These are phyloP conservation scores for Eupsittula cactorum DNA, from an alignment of 2,113 vertebrate species.

Conservation along the genomic window DNA sequence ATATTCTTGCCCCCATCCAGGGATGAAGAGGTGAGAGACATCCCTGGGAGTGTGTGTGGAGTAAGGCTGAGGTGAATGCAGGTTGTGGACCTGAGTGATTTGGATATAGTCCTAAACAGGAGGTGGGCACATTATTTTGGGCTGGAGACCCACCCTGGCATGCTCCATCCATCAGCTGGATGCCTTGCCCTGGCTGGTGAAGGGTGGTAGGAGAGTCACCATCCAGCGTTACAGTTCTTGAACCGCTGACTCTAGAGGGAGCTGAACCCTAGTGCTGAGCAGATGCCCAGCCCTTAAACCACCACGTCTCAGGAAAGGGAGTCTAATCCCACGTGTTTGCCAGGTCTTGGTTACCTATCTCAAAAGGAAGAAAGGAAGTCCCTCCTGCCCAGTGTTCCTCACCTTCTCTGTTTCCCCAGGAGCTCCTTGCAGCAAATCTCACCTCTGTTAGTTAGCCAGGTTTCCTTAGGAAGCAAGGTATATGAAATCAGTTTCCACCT, in stretches of 20 bases:
- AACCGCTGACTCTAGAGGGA: conserved; percentile 22
- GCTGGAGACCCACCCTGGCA: neutral
- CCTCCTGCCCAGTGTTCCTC: neutral
- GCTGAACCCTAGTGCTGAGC: neutral
- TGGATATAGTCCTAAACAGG: accelerated
- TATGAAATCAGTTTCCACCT: conserved; percentile 41
- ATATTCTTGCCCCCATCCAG: accelerated
- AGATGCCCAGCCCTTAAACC: neutral
- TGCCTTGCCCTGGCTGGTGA: neutral
- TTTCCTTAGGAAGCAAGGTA: conserved; percentile 46
- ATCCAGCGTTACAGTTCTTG: neutral
- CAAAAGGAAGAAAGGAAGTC: neutral
- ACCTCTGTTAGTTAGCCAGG: conserved; percentile 11
- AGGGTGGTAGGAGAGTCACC: neutral
- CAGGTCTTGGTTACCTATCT: neutral
- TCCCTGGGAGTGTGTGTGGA: neutral
- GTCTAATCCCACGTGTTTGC: neutral
- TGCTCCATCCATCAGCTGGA: accelerated
- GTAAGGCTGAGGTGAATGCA: neutral
- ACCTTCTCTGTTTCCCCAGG: neutral
- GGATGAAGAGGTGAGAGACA: neutral
- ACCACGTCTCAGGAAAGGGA: neutral
- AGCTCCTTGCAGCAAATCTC: conserved; percentile 1
- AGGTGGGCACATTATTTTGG: neutral
- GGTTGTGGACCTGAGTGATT: neutral